Conservation (phyloP, 2,113 vertebrate genomes). For the Menura novaehollandiae region DNA sequence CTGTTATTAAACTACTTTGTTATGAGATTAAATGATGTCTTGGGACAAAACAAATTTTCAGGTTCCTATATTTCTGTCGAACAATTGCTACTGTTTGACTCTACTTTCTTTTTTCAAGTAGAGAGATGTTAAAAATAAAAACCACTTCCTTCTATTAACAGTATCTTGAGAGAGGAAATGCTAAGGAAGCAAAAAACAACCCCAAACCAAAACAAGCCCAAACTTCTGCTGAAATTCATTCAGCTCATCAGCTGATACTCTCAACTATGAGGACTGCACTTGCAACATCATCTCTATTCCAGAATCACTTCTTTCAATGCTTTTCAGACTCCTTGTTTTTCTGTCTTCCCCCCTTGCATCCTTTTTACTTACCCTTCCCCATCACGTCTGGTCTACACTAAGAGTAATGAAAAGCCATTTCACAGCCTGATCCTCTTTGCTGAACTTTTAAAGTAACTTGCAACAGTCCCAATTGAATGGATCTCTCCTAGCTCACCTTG, state of each 20-base stretch:
- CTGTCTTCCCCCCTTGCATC: background rate
- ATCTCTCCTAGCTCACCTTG: background rate
- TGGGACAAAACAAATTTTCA: constrained; percentile 2
- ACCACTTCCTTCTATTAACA: background rate
- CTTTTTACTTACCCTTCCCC: background rate
- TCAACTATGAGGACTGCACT: background rate
- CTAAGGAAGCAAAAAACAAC: background rate
- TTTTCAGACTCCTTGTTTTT: background rate
- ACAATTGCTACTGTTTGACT: background rate
- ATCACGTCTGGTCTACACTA: background rate
- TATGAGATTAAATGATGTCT: background rate
- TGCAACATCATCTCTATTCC: background rate
- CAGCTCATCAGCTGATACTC: background rate
- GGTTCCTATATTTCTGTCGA: constrained; percentile 3
- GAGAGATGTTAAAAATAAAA: constrained; percentile 38
- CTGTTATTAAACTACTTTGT: background rate
- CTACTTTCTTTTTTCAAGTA: constrained; percentile 3
- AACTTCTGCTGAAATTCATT: background rate
- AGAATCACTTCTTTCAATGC: background rate
- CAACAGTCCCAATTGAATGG: background rate
- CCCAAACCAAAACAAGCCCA: background rate
- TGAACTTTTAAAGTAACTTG: background rate
- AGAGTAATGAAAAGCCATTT: background rate
- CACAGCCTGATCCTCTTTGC: background rate
- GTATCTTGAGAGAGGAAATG: background rate